Base-by-base conservation (phyloP, 2,113 vertebrate species). In the Mobula hypostoma region DNA sequence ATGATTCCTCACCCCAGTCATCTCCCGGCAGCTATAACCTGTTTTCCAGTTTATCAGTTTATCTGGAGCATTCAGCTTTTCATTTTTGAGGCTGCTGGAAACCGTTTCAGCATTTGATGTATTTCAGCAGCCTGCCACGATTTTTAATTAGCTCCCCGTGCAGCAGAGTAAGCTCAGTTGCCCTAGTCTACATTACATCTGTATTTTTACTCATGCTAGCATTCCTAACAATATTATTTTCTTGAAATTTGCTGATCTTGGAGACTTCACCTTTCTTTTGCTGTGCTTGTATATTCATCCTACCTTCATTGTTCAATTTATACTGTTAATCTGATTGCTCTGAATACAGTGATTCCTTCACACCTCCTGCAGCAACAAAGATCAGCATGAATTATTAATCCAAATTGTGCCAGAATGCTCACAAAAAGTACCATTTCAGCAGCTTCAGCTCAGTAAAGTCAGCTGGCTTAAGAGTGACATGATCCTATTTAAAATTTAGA, bases 61-160 rank as follows among this genome's bases (percentile, higher is more conserved):
- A 88, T 88, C 58, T 66, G 85, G 14, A 88, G 27, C 27, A n/a
- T 88, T 87, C 83, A 87, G 56, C 85, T 63, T 88, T 88, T 63
- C 61, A 63, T 66, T 88, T 66, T 63, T 5, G 14, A 66, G 63
- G 29, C 29, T 88, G 61, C 29, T 88, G 61, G 61, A 88, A 66
- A 32, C 27, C n/a, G 24, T 61, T 61, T 87, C 24, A 87, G 56
- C 83, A 87, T 29, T 56, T 14, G 9, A 63, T 32, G 61, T 66
- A 7, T 66, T 88, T 88, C 85, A 5, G 61, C 85, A 32, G 85
- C 29, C 61, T 88, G 85, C 63, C n/a, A 66, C 66, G 61, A 66
- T 88, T 88, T 7, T 63, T 88, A 88, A 88, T 66, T 66, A 66
- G 61, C 19, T 88, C 58, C 29, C 48, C 12, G 17, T 88, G 85